Conservation (phyloP, 2,888 invertebrate species). For the Coecobrya sp. region DNA sequence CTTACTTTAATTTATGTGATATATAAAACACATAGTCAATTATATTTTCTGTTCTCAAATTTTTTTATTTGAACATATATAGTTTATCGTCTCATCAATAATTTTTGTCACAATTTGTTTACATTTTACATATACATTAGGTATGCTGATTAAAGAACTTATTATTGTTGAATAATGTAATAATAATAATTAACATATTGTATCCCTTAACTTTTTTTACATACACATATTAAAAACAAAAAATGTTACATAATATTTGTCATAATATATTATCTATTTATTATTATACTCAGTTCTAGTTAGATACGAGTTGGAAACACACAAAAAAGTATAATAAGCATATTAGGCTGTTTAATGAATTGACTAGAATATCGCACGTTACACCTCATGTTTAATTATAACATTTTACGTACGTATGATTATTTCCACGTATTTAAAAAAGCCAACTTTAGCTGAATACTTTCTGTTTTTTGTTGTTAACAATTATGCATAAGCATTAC, state of each 20-base stretch:
- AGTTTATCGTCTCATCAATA: no score
- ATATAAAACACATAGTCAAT: no score
- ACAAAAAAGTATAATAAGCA: conserved; percentile 77
- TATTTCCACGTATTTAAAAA: conserved; percentile 33
- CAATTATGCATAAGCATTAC: conserved; percentile 2
- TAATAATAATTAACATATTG: conserved; percentile 34
- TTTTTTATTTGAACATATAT: conserved; percentile 20
- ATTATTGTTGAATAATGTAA: conserved; percentile 27
- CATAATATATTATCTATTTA: conserved; percentile 23
- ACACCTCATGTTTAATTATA: conserved; percentile 60
- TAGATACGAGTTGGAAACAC: conserved; percentile 68
- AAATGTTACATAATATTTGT: conserved; percentile 68
- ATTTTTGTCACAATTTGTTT: conserved; percentile 24
- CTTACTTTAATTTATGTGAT: no score
- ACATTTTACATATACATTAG: conserved; percentile 1
- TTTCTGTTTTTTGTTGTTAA: background rate
- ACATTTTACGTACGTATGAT: background rate
- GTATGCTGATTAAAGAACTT: conserved; percentile 12
- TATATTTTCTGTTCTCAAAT: no score
- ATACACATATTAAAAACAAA: conserved; percentile 73
- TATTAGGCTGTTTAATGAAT: conserved; percentile 79
- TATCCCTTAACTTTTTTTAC: conserved; percentile 54
- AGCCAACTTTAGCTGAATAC: conserved; percentile 30
- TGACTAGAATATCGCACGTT: conserved; percentile 82
- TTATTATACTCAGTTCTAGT: conserved; percentile 73